Evolutionary conservation across 2,888 invertebrate genomes (phyloP).

Genomic region (Helleia helle): DNA sequence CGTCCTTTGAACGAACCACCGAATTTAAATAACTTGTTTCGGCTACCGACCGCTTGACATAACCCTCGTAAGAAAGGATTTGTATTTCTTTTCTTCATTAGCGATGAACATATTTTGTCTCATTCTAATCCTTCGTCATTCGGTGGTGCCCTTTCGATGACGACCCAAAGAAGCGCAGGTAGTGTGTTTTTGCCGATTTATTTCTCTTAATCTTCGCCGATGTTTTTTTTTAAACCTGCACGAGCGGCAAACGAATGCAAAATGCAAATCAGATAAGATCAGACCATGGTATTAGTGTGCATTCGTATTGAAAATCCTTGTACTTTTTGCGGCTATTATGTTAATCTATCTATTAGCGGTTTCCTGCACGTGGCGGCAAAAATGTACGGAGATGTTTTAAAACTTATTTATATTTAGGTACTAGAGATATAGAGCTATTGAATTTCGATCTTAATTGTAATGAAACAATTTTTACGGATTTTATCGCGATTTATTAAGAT

Average conservation of each 20-base stretch:
- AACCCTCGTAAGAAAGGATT: slow-evolving; percentile 45
- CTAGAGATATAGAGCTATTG: not conserved
- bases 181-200: slow-evolving; percentile 57
- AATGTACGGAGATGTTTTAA: slow-evolving; percentile 5
- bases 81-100: slow-evolving; percentile 36
- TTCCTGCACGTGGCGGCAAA: slow-evolving; percentile 6
- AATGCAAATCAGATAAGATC: slow-evolving; percentile 25
- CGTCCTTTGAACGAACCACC: slow-evolving; percentile 39
- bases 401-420: slow-evolving; percentile 1
- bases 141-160: slow-evolving; percentile 33
- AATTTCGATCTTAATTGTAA: too few species aligned
- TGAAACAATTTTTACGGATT: too few species aligned
- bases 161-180: slow-evolving; percentile 43
- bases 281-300: slow-evolving; percentile 12
- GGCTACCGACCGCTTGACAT: slow-evolving; percentile 55
- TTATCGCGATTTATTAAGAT: too few species aligned
- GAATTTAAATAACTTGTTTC: slow-evolving; percentile 68
- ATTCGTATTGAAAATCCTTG: slow-evolving; percentile 12
- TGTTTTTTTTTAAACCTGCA: slow-evolving; percentile 43
- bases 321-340: slow-evolving; percentile 10
- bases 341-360: slow-evolving; percentile 12
- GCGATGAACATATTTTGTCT: slow-evolving; percentile 32
- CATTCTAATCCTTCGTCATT: slow-evolving; percentile 35
- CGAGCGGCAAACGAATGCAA: slow-evolving; percentile 29
- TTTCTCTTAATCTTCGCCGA: slow-evolving; percentile 46